A percentile compares a stretch with the other conserved stretches of the same genome.
Conservation (phyloP, 2,113 vertebrate genomes). For the Narcine bancroftii region DNA sequence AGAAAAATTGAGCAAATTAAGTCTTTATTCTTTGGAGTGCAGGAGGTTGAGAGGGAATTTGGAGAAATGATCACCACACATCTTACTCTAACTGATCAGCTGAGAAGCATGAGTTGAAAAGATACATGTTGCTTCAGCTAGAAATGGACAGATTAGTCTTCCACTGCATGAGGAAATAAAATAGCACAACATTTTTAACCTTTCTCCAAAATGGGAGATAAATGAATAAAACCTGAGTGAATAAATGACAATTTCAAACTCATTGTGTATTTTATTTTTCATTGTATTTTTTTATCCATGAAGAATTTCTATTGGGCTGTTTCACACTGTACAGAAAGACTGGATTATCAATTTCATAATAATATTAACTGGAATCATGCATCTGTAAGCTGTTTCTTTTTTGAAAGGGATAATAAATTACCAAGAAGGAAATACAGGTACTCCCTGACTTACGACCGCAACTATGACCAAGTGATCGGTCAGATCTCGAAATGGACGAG, state of each 20-base stretch:
- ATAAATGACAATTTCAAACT: not conserved
- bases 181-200: not conserved
- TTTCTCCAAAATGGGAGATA: not conserved
- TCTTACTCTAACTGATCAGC: not conserved
- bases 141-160: not conserved
- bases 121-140: not conserved
- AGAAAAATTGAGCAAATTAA: no score
- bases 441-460: no score
- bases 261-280: not conserved
- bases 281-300: not conserved
- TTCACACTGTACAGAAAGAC: no score
- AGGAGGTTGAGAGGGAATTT: not conserved
- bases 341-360: not conserved
- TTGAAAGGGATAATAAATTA: not conserved
- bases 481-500: no score
- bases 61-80: not conserved
- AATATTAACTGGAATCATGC: not conserved
- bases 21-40: no score
- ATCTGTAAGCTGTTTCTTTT: not conserved
- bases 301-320: not conserved
- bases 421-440: not conserved
- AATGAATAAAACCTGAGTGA: not conserved
- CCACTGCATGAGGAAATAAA: not conserved
- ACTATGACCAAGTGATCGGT: no score
- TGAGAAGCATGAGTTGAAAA: not conserved